These are phyloP conservation scores for Drosophila sechellia DNA, from an alignment of 1,140 invertebrate genomes.

Conservation along the genomic window DNA sequence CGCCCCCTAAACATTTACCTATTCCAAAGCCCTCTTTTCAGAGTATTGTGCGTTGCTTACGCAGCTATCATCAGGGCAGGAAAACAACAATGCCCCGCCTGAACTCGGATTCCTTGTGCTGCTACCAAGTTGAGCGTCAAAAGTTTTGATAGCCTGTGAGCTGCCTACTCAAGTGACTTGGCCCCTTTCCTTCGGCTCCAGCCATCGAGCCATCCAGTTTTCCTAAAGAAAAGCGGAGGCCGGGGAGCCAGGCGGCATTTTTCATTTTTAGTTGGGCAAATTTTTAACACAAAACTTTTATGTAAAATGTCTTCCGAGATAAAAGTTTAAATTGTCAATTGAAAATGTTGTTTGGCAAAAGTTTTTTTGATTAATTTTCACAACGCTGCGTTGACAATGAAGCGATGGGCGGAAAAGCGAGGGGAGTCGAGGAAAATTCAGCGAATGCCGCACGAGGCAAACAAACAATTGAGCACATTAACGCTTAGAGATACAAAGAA, in stretches of 20 bases:
- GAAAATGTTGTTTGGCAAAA: constrained; percentile 83
- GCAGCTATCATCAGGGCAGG: constrained; percentile 61
- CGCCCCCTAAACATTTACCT: constrained; percentile 30
- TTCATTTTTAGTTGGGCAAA: constrained; percentile 77
- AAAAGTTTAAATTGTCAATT: constrained; percentile 84
- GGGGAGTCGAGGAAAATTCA: neutral
- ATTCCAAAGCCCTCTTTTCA: constrained; percentile 26
- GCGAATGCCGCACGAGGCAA: constrained; percentile 54
- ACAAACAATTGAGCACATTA: constrained; percentile 81
- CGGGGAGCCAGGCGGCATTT: constrained; percentile 53
- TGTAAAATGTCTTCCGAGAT: constrained; percentile 79
- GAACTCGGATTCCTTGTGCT: constrained; percentile 21
- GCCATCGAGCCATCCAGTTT: constrained; percentile 5
- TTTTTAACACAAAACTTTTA: constrained; percentile 82
- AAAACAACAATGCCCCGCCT: constrained; percentile 38
- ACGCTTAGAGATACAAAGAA: constrained; percentile 59
- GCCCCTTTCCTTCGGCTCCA: constrained; percentile 1
- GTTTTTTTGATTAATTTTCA: constrained; percentile 84
- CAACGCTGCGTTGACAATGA: constrained; percentile 74
- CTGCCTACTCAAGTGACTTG: constrained; percentile 65
- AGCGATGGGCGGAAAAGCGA: constrained; percentile 7
- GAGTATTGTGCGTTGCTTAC: constrained; percentile 44
- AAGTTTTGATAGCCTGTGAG: constrained; percentile 81
- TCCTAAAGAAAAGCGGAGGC: constrained; percentile 12
- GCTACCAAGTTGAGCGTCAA: constrained; percentile 67